Base-by-base conservation (phyloP, 2,888 invertebrate species). In the Pedicia rivosa region DNA sequence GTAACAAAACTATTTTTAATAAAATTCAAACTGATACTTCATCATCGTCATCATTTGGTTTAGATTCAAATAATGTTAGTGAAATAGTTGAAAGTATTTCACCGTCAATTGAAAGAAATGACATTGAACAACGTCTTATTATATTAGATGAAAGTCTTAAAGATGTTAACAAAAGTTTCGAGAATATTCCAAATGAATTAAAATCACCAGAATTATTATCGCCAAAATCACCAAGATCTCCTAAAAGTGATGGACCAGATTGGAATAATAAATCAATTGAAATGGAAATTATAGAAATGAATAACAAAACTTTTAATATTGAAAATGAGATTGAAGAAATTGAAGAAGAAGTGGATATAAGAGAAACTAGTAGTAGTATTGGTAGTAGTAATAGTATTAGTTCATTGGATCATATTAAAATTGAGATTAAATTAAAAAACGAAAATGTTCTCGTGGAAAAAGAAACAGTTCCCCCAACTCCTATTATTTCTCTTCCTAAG, bases 271-370 rank as follows among this genome's bases (percentile, higher is more conserved):
- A n/a, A n/a, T n/a, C n/a, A n/a, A n/a, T n/a, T n/a, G 32, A 32
- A 32, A 19, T 10, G 22, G 20, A 20, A 5, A 20, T 20, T 20
- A 20, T 5, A 6, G 32, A 32, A 13, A 32, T 32, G 32, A 25
- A 35, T n/a, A 25, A 26, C 15, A 25, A 35, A 25, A 35, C 17
- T 26, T 16, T 16, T 14, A 13, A 25, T 17, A 25, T 15, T n/a
- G 35, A 35, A 9, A 15, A 25, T 4, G 16, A 25, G 6, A 72
- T 74, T 53, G 55, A 74, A 35, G 66, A 70, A 49, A 70, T 72
- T 28, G 74, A 75, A 51, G 66, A 70, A 53, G 72, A 74, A 65
- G 73, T 72, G 55, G 53, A 42, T 41, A 25, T 10, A 29, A 19
- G 3, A 28, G 26, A 29, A 25, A 27, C n/a, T 30, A n/a, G 10